Evolutionary conservation across 2,113 vertebrate species (phyloP).

Genomic region (Micronycteris hirsuta): DNA sequence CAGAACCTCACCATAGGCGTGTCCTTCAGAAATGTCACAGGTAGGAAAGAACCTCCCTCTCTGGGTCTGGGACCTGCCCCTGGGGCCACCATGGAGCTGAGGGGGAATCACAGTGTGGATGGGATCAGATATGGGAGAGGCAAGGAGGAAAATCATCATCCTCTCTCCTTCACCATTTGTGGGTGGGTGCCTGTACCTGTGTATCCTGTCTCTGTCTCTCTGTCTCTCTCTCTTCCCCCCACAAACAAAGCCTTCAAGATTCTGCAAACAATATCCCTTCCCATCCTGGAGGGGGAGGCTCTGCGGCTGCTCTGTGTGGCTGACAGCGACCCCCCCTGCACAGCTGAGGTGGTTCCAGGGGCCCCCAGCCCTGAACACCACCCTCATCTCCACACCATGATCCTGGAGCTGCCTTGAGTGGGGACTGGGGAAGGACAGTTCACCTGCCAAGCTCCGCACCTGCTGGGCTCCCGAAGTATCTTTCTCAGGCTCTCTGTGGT

Average conservation of each 20-base stretch:
- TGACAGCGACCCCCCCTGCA: neutral
- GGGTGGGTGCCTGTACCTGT: too few relatives aligned
- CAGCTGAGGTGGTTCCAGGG: neutral
- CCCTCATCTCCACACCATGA: neutral
- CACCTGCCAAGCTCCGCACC: neutral
- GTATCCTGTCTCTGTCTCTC: accelerated
- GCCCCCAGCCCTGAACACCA: neutral
- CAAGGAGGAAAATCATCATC: too few relatives aligned
- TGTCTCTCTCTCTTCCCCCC: neutral
- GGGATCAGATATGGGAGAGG: too few relatives aligned
- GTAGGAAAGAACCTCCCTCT: neutral
- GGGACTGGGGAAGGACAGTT: neutral
- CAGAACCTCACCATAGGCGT: neutral
- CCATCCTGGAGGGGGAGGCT: neutral
- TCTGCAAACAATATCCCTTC: neutral
- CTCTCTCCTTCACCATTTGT: too few relatives aligned
- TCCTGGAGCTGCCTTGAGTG: neutral
- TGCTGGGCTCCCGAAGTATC: neutral
- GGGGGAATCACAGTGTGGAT: too few relatives aligned
- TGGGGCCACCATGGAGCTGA: too few relatives aligned
- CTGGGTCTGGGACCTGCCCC: neutral
- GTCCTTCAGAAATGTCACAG: neutral
- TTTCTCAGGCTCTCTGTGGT: neutral
- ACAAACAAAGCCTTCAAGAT: neutral
- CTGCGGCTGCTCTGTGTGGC: neutral